phyloP scores from a whole-genome alignment of 1,140 invertebrate species.

The Anastatus disparis region DNA sequence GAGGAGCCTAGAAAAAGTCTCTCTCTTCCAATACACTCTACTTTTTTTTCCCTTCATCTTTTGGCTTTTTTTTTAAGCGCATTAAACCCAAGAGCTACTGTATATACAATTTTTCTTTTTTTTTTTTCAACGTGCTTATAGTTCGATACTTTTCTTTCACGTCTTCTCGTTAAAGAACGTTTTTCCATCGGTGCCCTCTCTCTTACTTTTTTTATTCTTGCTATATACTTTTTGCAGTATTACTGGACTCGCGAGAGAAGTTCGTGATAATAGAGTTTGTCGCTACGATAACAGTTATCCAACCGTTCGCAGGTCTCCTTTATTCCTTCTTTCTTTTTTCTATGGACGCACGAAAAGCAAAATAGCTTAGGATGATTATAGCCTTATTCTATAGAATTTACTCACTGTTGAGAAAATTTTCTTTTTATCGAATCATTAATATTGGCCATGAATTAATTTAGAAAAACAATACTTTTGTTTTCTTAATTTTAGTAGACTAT shows the following conservation, averaged over 20 bases:
- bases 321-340: neutral
- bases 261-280: conserved; percentile 14
- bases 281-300: conserved; percentile 5
- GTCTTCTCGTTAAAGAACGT: neutral
- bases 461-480: too few relatives aligned
- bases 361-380: too few relatives aligned
- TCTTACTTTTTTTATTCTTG: neutral
- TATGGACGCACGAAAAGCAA: neutral
- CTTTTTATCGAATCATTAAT: too few relatives aligned
- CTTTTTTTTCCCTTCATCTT: neutral
- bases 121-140: neutral
- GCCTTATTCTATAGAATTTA: too few relatives aligned
- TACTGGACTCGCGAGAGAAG: neutral
- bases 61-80: conserved; percentile 6
- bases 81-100: too few relatives aligned
- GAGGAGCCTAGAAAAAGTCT: neutral
- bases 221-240: neutral
- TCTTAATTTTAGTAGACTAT: too few relatives aligned
- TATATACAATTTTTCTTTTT: neutral
- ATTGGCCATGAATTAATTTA: too few relatives aligned
- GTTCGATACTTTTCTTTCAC: neutral
- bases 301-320: too few relatives aligned
- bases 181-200: neutral
- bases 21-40: too few relatives aligned
- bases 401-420: too few relatives aligned